phyloP scores from a whole-genome alignment of 2,888 invertebrate genomes.

The Chrysopilus asiliformis region DNA sequence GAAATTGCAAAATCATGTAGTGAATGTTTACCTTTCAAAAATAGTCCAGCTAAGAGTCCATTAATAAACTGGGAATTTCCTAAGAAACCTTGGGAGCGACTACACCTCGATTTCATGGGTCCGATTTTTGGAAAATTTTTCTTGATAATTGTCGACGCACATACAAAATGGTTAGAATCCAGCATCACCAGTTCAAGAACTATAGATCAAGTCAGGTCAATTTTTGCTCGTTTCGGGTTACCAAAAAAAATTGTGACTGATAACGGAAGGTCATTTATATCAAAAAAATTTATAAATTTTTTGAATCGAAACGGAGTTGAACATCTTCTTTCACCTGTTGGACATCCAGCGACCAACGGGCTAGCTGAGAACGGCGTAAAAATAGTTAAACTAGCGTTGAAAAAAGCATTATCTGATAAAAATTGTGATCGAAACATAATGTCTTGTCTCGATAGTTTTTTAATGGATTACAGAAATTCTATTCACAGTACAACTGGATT shows the following conservation, averaged over 20 bases:
- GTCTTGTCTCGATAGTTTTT: conserved; percentile 10
- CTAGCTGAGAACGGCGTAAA: conserved; percentile 14
- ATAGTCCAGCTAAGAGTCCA: background rate
- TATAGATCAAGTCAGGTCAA: conserved; percentile 8
- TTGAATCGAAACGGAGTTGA: conserved; percentile 13
- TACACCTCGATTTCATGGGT: background rate
- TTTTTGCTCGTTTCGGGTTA: conserved; percentile 20
- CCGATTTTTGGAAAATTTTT: background rate
- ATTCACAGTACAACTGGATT: conserved; percentile 10
- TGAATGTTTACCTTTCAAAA: background rate
- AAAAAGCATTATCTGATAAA: conserved; percentile 11
- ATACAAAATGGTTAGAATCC: background rate
- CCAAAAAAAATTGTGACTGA: conserved; percentile 18
- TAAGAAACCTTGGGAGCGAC: background rate
- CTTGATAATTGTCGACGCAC: background rate
- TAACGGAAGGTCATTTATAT: conserved; percentile 19
- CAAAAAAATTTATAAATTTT: conserved; percentile 17
- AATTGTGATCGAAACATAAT: no score
- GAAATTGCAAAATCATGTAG: background rate
- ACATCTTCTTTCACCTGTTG: conserved; percentile 12
- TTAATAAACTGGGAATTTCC: background rate
- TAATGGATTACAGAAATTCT: conserved; percentile 13
- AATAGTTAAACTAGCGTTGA: conserved; percentile 13
- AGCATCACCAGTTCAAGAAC: conserved; percentile 7
- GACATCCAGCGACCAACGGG: conserved; percentile 12